These are phyloP conservation scores for Drosophila erecta DNA, from an alignment of 1,140 invertebrate species.

Conservation along the genomic window DNA sequence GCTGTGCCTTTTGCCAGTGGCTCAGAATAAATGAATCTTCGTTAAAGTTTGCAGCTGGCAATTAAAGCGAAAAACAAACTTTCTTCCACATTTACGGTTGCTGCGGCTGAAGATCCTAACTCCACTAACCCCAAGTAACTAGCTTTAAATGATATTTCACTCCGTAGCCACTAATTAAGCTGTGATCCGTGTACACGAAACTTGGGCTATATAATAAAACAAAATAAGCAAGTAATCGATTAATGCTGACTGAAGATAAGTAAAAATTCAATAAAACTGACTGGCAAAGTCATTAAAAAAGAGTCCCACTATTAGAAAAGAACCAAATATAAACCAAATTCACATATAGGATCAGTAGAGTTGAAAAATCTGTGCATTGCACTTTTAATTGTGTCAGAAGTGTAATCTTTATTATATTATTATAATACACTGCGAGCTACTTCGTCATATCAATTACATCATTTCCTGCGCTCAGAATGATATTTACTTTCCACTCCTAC, in stretches of 20 bases:
- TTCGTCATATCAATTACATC: constrained; percentile 7
- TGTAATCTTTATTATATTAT: neutral
- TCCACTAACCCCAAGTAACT: neutral
- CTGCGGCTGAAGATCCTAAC: neutral
- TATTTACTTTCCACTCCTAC: neutral
- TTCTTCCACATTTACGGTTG: constrained; percentile 13
- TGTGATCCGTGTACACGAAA: neutral
- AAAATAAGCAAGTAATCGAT: neutral
- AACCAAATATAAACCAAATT: too few species aligned
- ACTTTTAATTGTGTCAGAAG: too few species aligned
- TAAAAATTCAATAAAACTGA: neutral
- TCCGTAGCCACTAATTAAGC: neutral
- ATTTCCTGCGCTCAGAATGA: constrained; percentile 5
- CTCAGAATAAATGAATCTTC: constrained; percentile 53
- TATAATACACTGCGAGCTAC: neutral
- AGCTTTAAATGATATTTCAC: neutral
- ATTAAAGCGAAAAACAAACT: constrained; percentile 52
- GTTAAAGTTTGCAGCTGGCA: constrained; percentile 53
- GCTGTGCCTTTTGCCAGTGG: constrained; percentile 15
- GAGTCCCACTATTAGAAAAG: too few species aligned
- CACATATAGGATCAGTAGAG: too few species aligned
- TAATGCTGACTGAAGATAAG: neutral
- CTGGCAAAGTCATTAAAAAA: neutral
- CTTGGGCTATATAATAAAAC: neutral
- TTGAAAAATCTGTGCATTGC: too few species aligned